Conservation (phyloP, 2,888 invertebrate genomes). For the Anaspis maculata region DNA sequence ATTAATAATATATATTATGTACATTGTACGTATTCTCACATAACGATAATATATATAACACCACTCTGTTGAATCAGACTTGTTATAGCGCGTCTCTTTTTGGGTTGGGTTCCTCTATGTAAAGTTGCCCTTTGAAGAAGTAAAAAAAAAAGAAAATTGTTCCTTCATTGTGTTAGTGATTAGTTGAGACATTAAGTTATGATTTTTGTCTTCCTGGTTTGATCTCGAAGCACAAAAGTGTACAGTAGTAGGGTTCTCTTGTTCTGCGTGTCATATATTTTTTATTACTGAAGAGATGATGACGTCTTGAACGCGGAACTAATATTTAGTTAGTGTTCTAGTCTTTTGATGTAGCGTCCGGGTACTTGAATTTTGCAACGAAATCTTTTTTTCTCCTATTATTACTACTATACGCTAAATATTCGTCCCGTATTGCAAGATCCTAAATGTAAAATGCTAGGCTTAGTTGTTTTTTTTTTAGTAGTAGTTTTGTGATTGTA, state of each 20-base stretch:
- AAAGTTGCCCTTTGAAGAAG: constrained; percentile 8
- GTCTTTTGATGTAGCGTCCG: constrained; percentile 6
- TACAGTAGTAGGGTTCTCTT: constrained; percentile 17
- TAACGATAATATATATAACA: too few species aligned
- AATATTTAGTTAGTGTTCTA: constrained; percentile 25
- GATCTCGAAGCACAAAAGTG: constrained; percentile 40
- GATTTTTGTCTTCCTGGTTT: constrained; percentile 40
- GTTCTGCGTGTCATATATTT: constrained; percentile 12
- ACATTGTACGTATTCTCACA: too few species aligned
- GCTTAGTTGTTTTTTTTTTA: constrained; percentile 16
- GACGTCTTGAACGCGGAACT: constrained; percentile 28
- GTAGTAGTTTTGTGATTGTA: constrained; percentile 29
- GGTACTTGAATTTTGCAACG: constrained; percentile 6
- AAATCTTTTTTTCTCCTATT: constrained; percentile 3
- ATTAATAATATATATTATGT: too few species aligned
- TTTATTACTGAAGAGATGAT: too few species aligned
- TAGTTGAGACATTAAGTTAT: constrained; percentile 19
- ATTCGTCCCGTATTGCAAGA: constrained; percentile 31
- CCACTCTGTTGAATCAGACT: too few species aligned
- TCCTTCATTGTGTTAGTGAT: constrained; percentile 14
- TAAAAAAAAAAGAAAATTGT: neutral
- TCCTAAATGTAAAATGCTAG: constrained; percentile 18
- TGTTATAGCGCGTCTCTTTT: constrained; percentile 32
- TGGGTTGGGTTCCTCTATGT: constrained; percentile 36
- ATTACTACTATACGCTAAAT: too few species aligned